Base-by-base conservation (phyloP, 23 tunicate species). In the Phallusia fumigata region DNA sequence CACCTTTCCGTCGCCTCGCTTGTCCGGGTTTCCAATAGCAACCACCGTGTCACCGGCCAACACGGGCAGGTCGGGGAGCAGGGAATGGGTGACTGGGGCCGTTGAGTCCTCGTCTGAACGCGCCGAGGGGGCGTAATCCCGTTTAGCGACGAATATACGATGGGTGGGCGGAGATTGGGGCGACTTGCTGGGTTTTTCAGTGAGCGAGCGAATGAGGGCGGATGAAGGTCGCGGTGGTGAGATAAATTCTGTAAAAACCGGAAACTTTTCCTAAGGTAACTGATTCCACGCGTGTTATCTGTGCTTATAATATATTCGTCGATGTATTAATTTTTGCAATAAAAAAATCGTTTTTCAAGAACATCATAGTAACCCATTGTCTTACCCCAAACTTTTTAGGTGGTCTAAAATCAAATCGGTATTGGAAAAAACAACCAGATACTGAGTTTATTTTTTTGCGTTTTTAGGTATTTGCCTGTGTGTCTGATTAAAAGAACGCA, bases 1-100 rank as follows among this genome's bases (percentile, higher is more conserved):
- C 50, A 88, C 97, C 77, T 93, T 88, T 77, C 97, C 97, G 65
- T 93, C 91, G n/a, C 76, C 81, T 30, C 87, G 84, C 35, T 80
- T 33, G 35, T 93, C 92, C 31, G 97, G 97, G 75, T 82, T 86
- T 2, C 97, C 97, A 53, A 93, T 84, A 10, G 92, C 91, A 33
- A 88, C 88, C 86, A 84, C 92, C 26, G 90, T 89, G 73, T 93
- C 97, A 19, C 97, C 97, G 15, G 91, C 81, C 32, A 73, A 76
- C 65, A 93, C 74, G 0, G 88, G 81, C 2, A 93, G 82, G 74
- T 93, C 86, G 0, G 89, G 92, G 51, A 93, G 88, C 6, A 88
- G 64, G 47, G 84, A 77, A 32, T 91, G 83, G 28, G 91, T 87
- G 30, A 76, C 44, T 31, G 88, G 88, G 31, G 77, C 73, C 0